These are phyloP conservation scores for Stegodyphus mimosarum DNA, from an alignment of 1,140 invertebrate genomes.

Conservation along the genomic window DNA sequence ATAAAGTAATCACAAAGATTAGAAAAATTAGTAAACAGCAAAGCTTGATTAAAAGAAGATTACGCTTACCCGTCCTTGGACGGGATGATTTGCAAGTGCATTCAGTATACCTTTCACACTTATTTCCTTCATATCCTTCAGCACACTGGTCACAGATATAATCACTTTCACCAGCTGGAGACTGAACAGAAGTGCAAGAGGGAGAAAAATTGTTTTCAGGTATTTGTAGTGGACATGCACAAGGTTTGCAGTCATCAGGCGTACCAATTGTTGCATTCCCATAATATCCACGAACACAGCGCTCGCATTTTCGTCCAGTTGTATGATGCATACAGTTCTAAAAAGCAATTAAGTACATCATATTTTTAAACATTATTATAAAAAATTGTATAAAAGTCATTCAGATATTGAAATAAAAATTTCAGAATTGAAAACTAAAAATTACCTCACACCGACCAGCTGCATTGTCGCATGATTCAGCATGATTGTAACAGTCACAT, in stretches of 20 bases:
- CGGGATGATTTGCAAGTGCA: constrained; percentile 36
- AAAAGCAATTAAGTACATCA: constrained; percentile 23
- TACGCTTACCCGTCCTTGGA: constrained; percentile 34
- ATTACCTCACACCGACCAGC: constrained; percentile 82
- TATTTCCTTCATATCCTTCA: constrained; percentile 89
- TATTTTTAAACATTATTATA: neutral
- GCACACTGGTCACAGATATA: constrained; percentile 92
- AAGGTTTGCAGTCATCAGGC: constrained; percentile 82
- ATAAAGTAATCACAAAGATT: too few species aligned
- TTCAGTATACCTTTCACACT: constrained; percentile 84
- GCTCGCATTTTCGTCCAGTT: constrained; percentile 81
- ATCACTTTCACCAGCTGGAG: constrained; percentile 70
- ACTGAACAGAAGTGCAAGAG: constrained; percentile 74
- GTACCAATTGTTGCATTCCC: constrained; percentile 85
- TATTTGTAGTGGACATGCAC: constrained; percentile 84
- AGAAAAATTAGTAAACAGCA: neutral
- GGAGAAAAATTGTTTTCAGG: constrained; percentile 88
- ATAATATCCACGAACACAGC: constrained; percentile 89
- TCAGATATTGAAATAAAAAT: neutral
- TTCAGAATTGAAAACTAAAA: neutral
- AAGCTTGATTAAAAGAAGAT: constrained; percentile 8
- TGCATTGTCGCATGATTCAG: constrained; percentile 80
- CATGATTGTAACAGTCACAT: constrained; percentile 91
- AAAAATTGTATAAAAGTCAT: too few species aligned
- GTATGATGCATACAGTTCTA: constrained; percentile 80